Evolutionary conservation across 2,113 vertebrate genomes (phyloP).

Genomic region (Athene cunicularia): DNA sequence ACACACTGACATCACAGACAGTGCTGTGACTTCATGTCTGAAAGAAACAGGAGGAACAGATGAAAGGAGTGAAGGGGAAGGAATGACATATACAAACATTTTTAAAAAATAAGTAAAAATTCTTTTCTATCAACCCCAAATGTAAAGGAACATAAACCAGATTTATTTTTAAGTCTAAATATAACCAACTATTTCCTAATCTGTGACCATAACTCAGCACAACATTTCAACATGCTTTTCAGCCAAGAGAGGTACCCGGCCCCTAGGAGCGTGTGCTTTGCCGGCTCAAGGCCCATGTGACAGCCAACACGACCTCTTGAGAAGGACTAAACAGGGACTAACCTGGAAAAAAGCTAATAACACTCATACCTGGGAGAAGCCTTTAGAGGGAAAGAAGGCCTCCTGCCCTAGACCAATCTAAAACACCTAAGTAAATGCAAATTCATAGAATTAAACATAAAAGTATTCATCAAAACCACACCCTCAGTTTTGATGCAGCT

Average conservation of each 20-base stretch:
- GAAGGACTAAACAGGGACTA: not conserved
- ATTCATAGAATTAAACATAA: not conserved
- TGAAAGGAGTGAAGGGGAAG: slow-evolving; percentile 43
- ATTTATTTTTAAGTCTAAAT: slow-evolving; percentile 27
- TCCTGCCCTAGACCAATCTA: not conserved
- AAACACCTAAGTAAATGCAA: not conserved
- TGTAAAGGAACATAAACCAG: not conserved
- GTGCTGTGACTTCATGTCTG: slow-evolving; percentile 65
- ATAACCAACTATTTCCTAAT: slow-evolving; percentile 1
- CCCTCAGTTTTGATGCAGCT: not conserved
- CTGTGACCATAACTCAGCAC: not conserved
- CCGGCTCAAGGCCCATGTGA: not conserved
- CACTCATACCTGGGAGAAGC: not conserved
- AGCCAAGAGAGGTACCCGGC: not conserved
- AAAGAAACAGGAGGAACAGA: slow-evolving; percentile 62
- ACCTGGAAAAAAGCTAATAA: not conserved
- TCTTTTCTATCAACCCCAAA: not conserved
- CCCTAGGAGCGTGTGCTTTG: not conserved
- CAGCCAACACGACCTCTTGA: not conserved
- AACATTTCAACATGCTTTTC: not conserved
- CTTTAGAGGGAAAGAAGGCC: not conserved
- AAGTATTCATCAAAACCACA: not conserved
- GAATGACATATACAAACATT: slow-evolving; percentile 41
- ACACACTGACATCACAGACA: slow-evolving; percentile 65
- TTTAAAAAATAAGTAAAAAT: slow-evolving; percentile 31